Conservation (phyloP, 1,140 invertebrate species). For the Cydia amplana region DNA sequence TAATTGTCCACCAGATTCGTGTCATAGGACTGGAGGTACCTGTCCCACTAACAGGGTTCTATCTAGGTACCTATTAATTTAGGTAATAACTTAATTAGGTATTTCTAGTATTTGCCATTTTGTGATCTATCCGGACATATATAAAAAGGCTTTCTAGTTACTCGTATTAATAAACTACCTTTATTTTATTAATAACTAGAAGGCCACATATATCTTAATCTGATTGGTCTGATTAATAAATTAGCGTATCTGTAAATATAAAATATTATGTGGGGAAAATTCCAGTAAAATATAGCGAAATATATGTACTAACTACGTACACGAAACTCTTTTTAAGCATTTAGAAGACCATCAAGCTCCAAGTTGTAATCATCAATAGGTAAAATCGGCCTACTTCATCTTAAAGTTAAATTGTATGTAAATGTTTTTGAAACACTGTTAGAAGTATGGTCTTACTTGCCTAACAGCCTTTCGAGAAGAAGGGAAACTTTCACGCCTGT, state of each 20-base stretch:
- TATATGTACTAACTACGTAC: not conserved
- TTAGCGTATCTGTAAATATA: too few species aligned
- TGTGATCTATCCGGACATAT: too few species aligned
- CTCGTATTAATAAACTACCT: too few species aligned
- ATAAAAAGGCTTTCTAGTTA: too few species aligned
- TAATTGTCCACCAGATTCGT: not conserved
- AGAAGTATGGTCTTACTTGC: conserved; percentile 44
- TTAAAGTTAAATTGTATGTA: conserved; percentile 62
- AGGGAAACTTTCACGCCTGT: conserved; percentile 43
- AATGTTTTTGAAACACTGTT: conserved; percentile 53
- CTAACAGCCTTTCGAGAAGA: conserved; percentile 38
- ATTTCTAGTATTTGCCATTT: too few species aligned
- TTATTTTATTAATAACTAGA: too few species aligned
- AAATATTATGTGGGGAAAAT: not conserved
- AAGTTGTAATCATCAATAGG: not conserved
- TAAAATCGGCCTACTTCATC: conserved; percentile 10
- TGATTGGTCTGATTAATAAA: too few species aligned
- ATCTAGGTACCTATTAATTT: not conserved
- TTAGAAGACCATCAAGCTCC: not conserved
- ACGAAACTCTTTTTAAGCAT: not conserved
- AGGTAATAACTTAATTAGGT: too few species aligned
- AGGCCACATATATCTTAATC: too few species aligned
- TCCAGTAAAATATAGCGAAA: not conserved
- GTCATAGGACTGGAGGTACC: not conserved
- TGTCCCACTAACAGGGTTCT: not conserved